Percentiles rank a stretch among this genome's conserved stretches.
Evolutionary conservation across 2,113 vertebrate genomes (phyloP).

Genomic region (Sciurus niger): DNA sequence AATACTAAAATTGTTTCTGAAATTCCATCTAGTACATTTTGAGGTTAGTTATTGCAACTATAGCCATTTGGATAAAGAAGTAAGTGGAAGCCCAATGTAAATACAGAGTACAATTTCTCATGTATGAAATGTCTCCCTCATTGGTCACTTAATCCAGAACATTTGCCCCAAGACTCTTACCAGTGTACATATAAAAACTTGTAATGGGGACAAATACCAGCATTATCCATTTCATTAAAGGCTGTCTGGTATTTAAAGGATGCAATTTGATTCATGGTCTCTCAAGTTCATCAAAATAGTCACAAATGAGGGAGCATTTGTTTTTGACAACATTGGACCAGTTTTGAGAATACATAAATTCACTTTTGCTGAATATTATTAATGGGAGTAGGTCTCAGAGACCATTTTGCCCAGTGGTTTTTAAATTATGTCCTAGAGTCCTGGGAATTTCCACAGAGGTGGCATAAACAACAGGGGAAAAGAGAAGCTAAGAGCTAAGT

Average conservation of each 20-base stretch:
- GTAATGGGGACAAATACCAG: not conserved
- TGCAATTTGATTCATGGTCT: not conserved
- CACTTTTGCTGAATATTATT: not conserved
- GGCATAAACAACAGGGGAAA: not conserved
- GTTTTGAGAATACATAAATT: not conserved
- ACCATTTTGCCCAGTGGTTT: not conserved
- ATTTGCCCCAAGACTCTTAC: not conserved
- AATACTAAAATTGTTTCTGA: not conserved
- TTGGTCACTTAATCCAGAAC: constrained; percentile 22
- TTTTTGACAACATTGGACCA: not conserved
- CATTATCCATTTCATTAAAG: not conserved
- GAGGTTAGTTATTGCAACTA: not conserved
- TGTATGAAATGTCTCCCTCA: not conserved
- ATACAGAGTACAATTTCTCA: not conserved
- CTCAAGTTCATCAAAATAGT: not conserved
- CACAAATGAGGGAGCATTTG: not conserved
- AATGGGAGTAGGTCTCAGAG: not conserved
- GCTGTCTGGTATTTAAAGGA: not conserved
- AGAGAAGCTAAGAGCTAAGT: not conserved
- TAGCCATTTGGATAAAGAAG: not conserved
- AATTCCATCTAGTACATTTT: not conserved
- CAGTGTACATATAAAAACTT: not conserved
- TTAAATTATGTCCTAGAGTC: not conserved
- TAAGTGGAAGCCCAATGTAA: not conserved
- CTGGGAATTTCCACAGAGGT: not conserved